These are phyloP conservation scores for Deilephila porcellus DNA, from an alignment of 2,888 invertebrate genomes.

Conservation along the genomic window DNA sequence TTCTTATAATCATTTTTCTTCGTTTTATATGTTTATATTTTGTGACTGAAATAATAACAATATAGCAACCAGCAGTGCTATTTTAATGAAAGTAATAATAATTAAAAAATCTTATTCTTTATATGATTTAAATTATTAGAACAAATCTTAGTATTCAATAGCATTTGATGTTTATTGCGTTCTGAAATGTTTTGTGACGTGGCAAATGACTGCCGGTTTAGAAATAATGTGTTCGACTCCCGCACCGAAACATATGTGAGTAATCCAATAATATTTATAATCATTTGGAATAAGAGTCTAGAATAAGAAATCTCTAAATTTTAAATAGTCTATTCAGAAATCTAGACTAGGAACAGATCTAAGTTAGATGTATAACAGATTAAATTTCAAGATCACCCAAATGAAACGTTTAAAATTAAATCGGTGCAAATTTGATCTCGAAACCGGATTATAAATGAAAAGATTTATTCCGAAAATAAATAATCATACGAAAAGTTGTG, in stretches of 20 bases:
- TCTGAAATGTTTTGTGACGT: not conserved
- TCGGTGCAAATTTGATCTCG: not conserved
- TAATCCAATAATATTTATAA: not conserved
- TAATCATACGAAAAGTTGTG: not conserved
- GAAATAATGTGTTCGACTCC: not conserved
- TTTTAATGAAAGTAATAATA: not conserved
- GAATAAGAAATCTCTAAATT: too few relatives aligned
- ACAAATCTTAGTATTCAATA: not conserved
- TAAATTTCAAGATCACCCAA: not conserved
- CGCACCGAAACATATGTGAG: slow-evolving; percentile 1
- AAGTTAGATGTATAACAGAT: not conserved
- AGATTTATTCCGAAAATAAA: not conserved
- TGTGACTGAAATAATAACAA: not conserved
- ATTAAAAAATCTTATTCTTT: not conserved
- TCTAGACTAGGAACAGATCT: too few relatives aligned
- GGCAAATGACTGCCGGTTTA: slow-evolving; percentile 6
- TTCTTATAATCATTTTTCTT: too few relatives aligned
- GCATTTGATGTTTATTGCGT: too few relatives aligned
- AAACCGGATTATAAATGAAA: not conserved
- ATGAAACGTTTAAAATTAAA: not conserved
- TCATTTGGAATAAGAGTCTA: too few relatives aligned
- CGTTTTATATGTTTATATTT: too few relatives aligned
- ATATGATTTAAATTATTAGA: not conserved
- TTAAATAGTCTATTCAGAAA: too few relatives aligned
- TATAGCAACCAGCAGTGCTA: not conserved